Percentiles rank a stretch among this genome's conserved stretches.
These are phyloP conservation scores for Nansenia antarctica DNA, from an alignment of 2,113 vertebrate genomes.

Conservation along the genomic window DNA sequence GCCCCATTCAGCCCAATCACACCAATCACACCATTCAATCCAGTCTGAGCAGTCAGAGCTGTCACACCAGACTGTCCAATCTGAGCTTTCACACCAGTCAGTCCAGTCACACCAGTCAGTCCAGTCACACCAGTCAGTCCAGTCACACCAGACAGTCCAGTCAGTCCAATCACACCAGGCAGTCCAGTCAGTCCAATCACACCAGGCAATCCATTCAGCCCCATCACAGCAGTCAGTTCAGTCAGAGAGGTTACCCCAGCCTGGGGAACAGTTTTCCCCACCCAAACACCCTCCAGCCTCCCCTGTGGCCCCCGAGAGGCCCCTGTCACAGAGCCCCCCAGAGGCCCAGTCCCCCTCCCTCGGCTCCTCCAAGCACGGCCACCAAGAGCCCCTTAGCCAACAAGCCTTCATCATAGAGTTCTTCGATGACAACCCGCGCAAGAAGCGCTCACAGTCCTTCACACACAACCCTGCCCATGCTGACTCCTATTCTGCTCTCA, in stretches of 20 bases:
- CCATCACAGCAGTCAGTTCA: not conserved
- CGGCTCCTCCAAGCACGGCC: constrained; percentile 74
- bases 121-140: not conserved
- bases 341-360: constrained; percentile 69
- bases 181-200: constrained; percentile 12
- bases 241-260: constrained; percentile 19
- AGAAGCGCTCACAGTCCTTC: constrained; percentile 96
- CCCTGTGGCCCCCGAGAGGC: constrained; percentile 21
- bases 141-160: constrained; percentile 45
- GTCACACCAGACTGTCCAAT: constrained; percentile 31
- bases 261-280: constrained; percentile 39
- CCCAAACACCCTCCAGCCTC: constrained; percentile 26
- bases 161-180: constrained; percentile 19
- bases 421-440: constrained; percentile 91
- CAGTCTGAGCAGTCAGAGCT: constrained; percentile 31
- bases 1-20: constrained; percentile 36
- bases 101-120: constrained; percentile 38
- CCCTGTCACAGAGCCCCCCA: constrained; percentile 43
- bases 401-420: constrained; percentile 98
- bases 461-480: constrained; percentile 83
- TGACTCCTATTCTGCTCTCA: constrained; percentile 77
- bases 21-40: not conserved
- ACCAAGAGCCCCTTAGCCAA: constrained; percentile 70
- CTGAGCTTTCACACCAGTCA: not conserved
- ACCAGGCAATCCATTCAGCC: constrained; percentile 34